A percentile compares a stretch with the other conserved stretches of the same genome.
Evolutionary conservation across 2,888 invertebrate genomes (phyloP).

Genomic region (Branchipolynoe longqiensis): DNA sequence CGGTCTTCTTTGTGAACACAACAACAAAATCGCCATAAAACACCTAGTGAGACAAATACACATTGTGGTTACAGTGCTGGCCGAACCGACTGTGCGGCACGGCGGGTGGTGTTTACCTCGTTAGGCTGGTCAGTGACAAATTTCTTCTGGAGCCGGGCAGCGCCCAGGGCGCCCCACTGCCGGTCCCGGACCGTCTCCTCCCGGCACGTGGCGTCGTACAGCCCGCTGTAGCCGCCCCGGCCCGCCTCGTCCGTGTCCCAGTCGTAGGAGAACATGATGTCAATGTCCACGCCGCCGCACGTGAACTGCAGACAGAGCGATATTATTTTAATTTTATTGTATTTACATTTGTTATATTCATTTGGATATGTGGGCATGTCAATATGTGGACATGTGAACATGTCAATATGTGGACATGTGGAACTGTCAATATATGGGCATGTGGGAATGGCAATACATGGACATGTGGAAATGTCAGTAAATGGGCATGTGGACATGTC

Average conservation of each 20-base stretch:
- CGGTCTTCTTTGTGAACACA: no score
- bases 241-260: conserved; percentile 64
- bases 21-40: no score
- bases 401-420: no score
- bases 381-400: background rate
- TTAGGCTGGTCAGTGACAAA: conserved; percentile 66
- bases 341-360: background rate
- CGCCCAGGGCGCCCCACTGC: conserved; percentile 64
- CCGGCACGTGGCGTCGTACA: conserved; percentile 63
- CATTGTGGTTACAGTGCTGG: no score
- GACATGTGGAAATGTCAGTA: background rate
- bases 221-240: conserved; percentile 58
- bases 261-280: conserved; percentile 65
- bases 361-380: background rate
- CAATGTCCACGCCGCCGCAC: conserved; percentile 67
- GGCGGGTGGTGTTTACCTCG: no score
- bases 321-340: background rate
- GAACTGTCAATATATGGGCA: no score
- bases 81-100: no score
- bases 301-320: conserved; percentile 65
- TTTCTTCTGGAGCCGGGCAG: conserved; percentile 64
- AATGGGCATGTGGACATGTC: background rate
- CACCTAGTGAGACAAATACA: no score
- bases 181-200: conserved; percentile 57
- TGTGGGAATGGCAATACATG: background rate